Conservation (phyloP, 2,797 vertebrate species). For the Xerus rutilus region DNA sequence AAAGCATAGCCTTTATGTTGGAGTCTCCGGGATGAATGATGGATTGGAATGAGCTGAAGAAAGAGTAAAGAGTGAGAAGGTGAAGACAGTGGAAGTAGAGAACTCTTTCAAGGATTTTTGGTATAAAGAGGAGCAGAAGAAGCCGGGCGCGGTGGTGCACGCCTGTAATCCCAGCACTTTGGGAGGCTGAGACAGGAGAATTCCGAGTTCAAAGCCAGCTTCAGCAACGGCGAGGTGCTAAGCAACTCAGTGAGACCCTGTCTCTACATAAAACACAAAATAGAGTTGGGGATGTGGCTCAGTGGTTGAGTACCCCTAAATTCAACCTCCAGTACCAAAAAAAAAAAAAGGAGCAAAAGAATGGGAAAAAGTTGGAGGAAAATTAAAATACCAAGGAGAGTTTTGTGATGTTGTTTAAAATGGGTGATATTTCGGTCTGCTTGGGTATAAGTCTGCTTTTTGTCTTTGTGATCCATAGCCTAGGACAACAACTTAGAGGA, state of each 20-base stretch:
- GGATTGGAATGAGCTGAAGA: not conserved
- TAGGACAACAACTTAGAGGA: no score
- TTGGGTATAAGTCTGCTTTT: not conserved
- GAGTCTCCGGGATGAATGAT: not conserved
- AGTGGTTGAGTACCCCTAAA: no score
- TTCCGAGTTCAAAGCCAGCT: no score
- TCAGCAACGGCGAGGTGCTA: no score
- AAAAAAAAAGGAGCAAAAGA: not conserved
- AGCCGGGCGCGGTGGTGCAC: no score
- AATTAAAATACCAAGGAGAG: not conserved
- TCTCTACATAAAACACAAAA: no score
- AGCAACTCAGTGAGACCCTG: no score
- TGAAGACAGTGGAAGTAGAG: not conserved
- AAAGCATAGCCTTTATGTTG: not conserved
- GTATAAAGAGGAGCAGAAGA: not conserved
- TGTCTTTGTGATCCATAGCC: no score
- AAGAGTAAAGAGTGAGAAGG: not conserved
- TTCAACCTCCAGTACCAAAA: no score
- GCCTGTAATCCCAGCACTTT: no score
- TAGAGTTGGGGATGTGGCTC: no score
- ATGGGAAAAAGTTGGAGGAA: not conserved
- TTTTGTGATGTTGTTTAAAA: not conserved
- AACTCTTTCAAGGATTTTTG: not conserved
- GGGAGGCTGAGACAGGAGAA: no score
- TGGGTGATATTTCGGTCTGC: not conserved